These are phyloP conservation scores for Erynnis tages DNA, from an alignment of 2,888 invertebrate genomes.

Conservation along the genomic window DNA sequence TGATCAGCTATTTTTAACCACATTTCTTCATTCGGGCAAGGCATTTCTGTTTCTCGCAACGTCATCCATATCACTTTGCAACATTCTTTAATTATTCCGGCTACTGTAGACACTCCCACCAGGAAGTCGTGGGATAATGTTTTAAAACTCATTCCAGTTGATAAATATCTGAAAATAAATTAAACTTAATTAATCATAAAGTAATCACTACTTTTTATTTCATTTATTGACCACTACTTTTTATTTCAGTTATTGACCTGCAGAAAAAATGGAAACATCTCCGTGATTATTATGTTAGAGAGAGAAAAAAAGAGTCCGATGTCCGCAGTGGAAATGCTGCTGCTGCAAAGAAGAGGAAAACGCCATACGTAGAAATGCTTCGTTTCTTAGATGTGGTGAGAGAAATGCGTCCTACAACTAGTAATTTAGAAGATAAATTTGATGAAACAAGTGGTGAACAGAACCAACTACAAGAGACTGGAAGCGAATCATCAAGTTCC, in stretches of 20 bases:
- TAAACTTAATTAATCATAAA: constrained; percentile 2
- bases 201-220: background rate
- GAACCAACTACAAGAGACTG: constrained; percentile 1
- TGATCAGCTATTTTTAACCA: constrained; percentile 3
- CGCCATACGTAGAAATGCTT: constrained; percentile 1
- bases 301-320: background rate
- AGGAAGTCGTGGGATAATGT: background rate
- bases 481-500: background rate
- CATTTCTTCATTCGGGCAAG: constrained; percentile 3
- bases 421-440: background rate
- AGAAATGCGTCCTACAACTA: background rate
- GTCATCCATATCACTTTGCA: constrained; percentile 4
- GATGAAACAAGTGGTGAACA: background rate
- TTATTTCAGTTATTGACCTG: background rate
- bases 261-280: constrained; percentile 1
- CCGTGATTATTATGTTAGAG: background rate
- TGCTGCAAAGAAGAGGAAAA: constrained; percentile 1
- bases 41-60: constrained; percentile 4
- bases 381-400: background rate
- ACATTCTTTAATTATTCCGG: constrained; percentile 4
- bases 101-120: background rate
- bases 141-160: constrained; percentile 5
- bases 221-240: background rate
- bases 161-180: constrained; percentile 5
- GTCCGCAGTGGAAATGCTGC: background rate